These are phyloP conservation scores for Characodon lateralis DNA, from an alignment of 2,797 vertebrate genomes.

Conservation along the genomic window DNA sequence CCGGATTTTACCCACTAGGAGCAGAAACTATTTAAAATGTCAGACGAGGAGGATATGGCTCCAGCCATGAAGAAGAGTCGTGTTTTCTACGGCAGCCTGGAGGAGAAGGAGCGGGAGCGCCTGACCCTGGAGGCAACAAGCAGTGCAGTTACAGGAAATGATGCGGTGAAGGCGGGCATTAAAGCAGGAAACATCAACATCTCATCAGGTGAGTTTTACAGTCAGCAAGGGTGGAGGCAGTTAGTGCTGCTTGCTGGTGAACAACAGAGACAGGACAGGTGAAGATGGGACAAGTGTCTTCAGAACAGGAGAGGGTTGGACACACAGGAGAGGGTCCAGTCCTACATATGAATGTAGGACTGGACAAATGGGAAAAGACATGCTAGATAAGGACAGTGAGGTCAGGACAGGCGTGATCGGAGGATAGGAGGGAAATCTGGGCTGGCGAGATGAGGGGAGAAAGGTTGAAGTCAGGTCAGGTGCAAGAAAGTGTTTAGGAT, in stretches of 20 bases:
- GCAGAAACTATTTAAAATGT: slow-evolving; percentile 50
- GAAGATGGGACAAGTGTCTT: no score
- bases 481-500: no score
- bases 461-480: neutral
- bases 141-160: slow-evolving; percentile 69
- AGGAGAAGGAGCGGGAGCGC: slow-evolving; percentile 92
- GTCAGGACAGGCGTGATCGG: no score
- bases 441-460: no score
- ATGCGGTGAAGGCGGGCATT: slow-evolving; percentile 88
- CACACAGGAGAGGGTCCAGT: no score
- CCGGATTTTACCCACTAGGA: neutral
- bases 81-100: slow-evolving; percentile 95
- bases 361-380: no score
- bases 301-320: no score
- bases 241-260: neutral
- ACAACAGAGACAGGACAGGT: no score
- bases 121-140: slow-evolving; percentile 59
- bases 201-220: slow-evolving; percentile 83
- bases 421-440: no score
- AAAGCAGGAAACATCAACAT: slow-evolving; percentile 96
- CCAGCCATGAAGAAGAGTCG: slow-evolving; percentile 84
- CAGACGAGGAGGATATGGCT: slow-evolving; percentile 82
- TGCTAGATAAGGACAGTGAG: no score
- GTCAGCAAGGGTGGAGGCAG: neutral
- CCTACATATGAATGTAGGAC: no score